Base-by-base conservation (phyloP, 23 tunicate species). In the Phallusia fumigata region DNA sequence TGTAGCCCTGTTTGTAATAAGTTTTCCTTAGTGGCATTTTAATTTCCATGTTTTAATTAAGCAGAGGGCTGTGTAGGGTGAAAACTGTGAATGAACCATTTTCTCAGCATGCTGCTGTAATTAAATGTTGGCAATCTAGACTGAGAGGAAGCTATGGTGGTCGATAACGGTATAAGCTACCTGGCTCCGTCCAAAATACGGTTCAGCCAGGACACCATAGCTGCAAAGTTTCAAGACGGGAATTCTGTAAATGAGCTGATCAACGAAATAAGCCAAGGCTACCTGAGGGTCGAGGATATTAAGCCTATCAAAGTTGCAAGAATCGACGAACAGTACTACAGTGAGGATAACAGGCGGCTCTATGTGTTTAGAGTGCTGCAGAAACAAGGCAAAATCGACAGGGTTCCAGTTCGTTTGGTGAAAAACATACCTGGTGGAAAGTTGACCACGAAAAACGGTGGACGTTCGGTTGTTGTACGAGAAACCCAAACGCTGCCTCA, bases 201-300 rank as follows among this genome's bases (percentile, higher is more conserved):
- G 69, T 58, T 58, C 16, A 58, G 69, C 28, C 69, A 58, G 69
- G 69, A 58, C 69, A 21, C 69, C 28, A 13, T 58, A 58, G 69
- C 69, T 6, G 28, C 28, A 21, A 22, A 2, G 3, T 58, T 58
- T 13, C 69, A 58, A 24, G 3, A 24, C 28, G 69, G 69, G 13
- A 13, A 58, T 16, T 21, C 26, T 21, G 16, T 58, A 22, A 58
- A 58, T 24, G 69, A 58, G 28, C 16, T 58, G 16, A 24, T 58
- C 28, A 58, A 22, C 3, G 69, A 58, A 58, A 58, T 58, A 6
- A 13, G 69, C 16, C 3, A 16, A 1, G 69, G 69, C 26, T 1
- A 58, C 26, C 3, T 24, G 16, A 58, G 13, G 28, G 69, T 58
- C 5, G 69, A 58, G 69, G 69, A 22, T 5, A 58, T 58, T 6